These are phyloP conservation scores for Lithophane ornitopus DNA, from an alignment of 2,888 invertebrate species.

Conservation along the genomic window DNA sequence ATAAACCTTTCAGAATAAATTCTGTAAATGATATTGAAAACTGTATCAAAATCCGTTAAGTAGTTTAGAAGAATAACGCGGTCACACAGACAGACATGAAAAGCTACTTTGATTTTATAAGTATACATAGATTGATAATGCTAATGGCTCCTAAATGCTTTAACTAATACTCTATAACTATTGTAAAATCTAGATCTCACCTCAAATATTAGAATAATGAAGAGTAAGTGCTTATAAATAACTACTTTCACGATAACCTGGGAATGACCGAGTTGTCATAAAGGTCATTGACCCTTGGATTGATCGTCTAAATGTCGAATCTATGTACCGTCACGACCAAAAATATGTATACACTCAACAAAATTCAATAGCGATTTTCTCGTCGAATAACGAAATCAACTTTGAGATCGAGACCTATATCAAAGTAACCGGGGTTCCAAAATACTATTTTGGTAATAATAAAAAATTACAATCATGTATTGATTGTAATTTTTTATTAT, in stretches of 20 bases:
- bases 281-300: constrained; percentile 12
- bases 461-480: no score
- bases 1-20: not conserved
- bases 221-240: constrained; percentile 28
- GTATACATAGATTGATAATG: not conserved
- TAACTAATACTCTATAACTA: not conserved
- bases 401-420: no score
- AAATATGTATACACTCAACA: not conserved
- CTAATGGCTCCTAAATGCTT: constrained; percentile 5
- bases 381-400: no score
- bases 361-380: no score
- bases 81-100: not conserved
- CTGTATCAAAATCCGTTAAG: not conserved
- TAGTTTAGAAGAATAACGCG: not conserved
- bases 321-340: not conserved
- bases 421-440: no score
- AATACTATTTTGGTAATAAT: no score
- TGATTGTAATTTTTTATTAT: no score
- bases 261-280: constrained; percentile 6
- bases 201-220: constrained; percentile 27
- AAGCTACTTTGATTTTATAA: not conserved
- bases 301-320: constrained; percentile 9
- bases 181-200: constrained; percentile 9
- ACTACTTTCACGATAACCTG: constrained; percentile 37
- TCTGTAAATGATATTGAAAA: not conserved